phyloP scores from a whole-genome alignment of 2,888 invertebrate species.

The Agonopterix subpropinquella region DNA sequence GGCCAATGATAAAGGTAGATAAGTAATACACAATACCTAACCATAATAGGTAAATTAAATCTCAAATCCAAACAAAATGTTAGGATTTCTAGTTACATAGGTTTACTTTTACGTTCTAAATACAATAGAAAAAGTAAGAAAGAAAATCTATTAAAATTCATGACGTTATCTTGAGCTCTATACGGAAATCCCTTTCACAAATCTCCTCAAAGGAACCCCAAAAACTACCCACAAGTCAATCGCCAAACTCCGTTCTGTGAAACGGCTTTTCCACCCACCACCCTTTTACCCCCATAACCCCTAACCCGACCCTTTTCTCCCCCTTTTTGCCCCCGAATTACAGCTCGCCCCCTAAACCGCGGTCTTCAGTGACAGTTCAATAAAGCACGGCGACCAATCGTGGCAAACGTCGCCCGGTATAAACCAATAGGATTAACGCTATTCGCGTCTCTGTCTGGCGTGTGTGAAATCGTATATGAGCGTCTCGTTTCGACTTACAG shows the following conservation, averaged over 20 bases:
- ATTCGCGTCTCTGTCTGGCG: slow-evolving; percentile 36
- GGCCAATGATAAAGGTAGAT: too few relatives aligned
- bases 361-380: slow-evolving; percentile 74
- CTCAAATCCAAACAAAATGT: too few relatives aligned
- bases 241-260: slow-evolving; percentile 68
- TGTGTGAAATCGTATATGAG: slow-evolving; percentile 14
- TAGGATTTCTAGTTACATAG: not conserved
- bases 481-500: slow-evolving; percentile 48
- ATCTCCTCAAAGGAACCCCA: slow-evolving; percentile 53
- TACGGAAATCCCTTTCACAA: slow-evolving; percentile 13
- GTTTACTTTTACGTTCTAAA: not conserved
- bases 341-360: slow-evolving; percentile 68
- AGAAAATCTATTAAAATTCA: slow-evolving; percentile 16
- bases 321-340: slow-evolving; percentile 64
- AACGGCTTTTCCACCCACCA: slow-evolving; percentile 43
- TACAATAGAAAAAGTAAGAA: too few relatives aligned
- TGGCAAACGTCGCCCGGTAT: slow-evolving; percentile 72
- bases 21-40: too few relatives aligned
- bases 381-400: slow-evolving; percentile 73
- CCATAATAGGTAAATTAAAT: too few relatives aligned
- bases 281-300: slow-evolving; percentile 15
- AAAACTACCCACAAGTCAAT: slow-evolving; percentile 75
- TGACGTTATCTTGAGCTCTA: slow-evolving; percentile 11
- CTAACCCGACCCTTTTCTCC: slow-evolving; percentile 26
- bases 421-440: slow-evolving; percentile 76